phyloP scores from a whole-genome alignment of 1,140 invertebrate genomes.

The Ceratoteleas bidentatus region DNA sequence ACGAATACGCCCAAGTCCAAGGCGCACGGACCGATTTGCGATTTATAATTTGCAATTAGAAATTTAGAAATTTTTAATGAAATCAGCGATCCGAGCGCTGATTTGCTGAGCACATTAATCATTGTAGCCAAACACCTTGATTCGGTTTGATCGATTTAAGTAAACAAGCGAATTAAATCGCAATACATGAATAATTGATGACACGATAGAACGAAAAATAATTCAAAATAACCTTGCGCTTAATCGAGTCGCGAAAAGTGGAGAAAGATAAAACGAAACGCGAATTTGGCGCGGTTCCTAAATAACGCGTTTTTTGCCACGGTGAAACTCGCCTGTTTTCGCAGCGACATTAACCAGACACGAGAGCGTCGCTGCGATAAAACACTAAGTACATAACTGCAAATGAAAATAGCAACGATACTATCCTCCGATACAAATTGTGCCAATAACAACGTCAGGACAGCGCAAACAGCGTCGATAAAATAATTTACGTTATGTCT shows the following conservation, averaged over 20 bases:
- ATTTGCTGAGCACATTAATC: background rate
- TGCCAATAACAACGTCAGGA: constrained; percentile 3
- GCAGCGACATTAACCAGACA: background rate
- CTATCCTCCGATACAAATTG: constrained; percentile 11
- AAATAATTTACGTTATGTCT: constrained; percentile 27
- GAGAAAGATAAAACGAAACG: background rate
- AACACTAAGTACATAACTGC: constrained; percentile 3
- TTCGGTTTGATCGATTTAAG: constrained; percentile 22
- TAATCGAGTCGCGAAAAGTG: background rate
- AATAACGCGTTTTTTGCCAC: background rate
- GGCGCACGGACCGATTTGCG: no score
- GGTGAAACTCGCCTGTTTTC: constrained; percentile 3
- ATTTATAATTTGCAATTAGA: no score
- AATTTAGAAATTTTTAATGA: background rate
- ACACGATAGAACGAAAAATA: background rate
- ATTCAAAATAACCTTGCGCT: background rate
- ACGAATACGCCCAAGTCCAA: no score
- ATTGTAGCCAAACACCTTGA: background rate
- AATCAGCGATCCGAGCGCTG: no score
- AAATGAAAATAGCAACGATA: constrained; percentile 15
- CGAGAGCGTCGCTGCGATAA: background rate
- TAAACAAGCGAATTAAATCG: constrained; percentile 1
- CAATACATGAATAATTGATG: constrained; percentile 5
- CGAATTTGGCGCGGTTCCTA: background rate
- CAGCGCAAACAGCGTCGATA: constrained; percentile 8